A percentile compares a stretch with the other conserved stretches of the same genome.
phyloP scores from a whole-genome alignment of 2,888 invertebrate genomes.

The Platycheirus rosarum region DNA sequence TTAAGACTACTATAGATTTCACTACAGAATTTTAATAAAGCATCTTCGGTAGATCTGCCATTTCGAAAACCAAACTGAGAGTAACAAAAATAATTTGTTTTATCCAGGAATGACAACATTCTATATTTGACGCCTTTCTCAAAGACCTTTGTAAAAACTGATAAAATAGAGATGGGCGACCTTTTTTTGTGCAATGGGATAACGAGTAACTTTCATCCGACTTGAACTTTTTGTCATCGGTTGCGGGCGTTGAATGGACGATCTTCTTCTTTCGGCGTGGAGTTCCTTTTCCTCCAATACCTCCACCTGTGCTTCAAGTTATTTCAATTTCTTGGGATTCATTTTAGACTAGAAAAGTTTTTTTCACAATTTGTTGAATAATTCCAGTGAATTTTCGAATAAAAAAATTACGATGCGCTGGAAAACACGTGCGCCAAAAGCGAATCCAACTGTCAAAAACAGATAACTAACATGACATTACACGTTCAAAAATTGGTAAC shows the following conservation, averaged over 20 bases:
- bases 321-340: constrained; percentile 98
- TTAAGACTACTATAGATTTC: not conserved
- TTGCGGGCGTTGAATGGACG: constrained; percentile 91
- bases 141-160: not conserved
- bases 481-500: too few relatives aligned
- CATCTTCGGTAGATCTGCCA: not conserved
- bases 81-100: not conserved
- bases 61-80: not conserved
- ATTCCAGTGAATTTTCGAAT: constrained; percentile 76
- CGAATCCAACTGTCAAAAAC: constrained; percentile 82
- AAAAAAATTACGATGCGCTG: constrained; percentile 78
- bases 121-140: not conserved
- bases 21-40: not conserved
- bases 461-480: too few relatives aligned
- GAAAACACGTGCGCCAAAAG: constrained; percentile 82
- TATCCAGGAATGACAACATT: not conserved
- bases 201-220: too few relatives aligned
- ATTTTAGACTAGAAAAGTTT: constrained; percentile 83
- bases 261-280: constrained; percentile 99
- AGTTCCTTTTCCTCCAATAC: constrained; percentile 99
- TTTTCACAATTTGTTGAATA: constrained; percentile 75
- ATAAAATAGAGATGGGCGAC: not conserved
- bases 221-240: constrained; percentile 99
- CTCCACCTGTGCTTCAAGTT: constrained; percentile 95
- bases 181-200: too few relatives aligned